Conservation (phyloP, 2,113 vertebrate species). For the Thamnaconus septentrionalis region DNA sequence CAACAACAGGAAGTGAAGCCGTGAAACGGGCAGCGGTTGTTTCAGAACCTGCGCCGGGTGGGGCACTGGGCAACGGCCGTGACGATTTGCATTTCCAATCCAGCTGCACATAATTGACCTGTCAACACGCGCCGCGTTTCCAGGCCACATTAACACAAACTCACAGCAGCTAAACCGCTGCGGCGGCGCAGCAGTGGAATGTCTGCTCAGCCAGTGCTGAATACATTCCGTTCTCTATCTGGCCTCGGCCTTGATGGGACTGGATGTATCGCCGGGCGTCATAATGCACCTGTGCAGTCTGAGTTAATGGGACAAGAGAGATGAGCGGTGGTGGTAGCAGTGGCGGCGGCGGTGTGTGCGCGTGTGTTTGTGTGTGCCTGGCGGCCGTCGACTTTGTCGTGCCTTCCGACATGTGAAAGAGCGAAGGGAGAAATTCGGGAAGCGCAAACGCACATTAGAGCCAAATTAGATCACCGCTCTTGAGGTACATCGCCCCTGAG, state of each 20-base stretch:
- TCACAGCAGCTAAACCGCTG: background rate
- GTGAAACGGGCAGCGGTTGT: background rate
- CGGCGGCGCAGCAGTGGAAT: slow-evolving; percentile 18
- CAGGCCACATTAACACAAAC: slow-evolving; percentile 4
- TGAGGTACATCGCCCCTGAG: slow-evolving; percentile 35
- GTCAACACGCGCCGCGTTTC: background rate
- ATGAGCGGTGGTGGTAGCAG: slow-evolving; percentile 25
- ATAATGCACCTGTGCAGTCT: slow-evolving; percentile 13
- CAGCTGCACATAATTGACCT: slow-evolving; percentile 10
- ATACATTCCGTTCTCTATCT: slow-evolving; percentile 29
- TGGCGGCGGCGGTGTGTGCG: slow-evolving; percentile 15
- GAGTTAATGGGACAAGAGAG: slow-evolving; percentile 47
- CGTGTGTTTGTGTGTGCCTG: background rate
- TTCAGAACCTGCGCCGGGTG: background rate
- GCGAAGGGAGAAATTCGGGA: slow-evolving; percentile 42
- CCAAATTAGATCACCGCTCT: slow-evolving; percentile 50
- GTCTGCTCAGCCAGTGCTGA: background rate
- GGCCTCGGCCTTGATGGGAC: slow-evolving; percentile 40
- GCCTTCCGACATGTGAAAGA: slow-evolving; percentile 24
- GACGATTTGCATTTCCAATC: slow-evolving; percentile 14
- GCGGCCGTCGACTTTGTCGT: slow-evolving; percentile 43
- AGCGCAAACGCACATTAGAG: slow-evolving; percentile 53
- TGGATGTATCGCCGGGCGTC: slow-evolving; percentile 21
- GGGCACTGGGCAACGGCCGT: background rate
- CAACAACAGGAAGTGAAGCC: background rate